phyloP scores from a whole-genome alignment of 2,797 vertebrate genomes.

The Chelon auratus region DNA sequence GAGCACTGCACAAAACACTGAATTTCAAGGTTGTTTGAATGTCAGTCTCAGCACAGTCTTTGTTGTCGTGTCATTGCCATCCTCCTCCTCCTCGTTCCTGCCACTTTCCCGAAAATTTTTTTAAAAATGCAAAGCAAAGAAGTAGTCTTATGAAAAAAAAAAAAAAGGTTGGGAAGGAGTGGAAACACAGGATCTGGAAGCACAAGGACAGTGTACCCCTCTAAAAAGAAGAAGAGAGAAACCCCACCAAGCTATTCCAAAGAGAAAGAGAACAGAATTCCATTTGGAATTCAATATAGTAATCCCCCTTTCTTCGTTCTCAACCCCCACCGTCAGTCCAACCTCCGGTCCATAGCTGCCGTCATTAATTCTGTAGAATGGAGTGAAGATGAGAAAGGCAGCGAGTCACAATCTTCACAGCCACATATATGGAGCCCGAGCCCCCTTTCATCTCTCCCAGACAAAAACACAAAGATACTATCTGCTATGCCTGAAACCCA shows the following conservation, averaged over 20 bases:
- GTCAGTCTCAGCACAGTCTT: background rate
- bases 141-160: constrained; percentile 15
- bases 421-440: constrained; percentile 53
- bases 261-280: constrained; percentile 49
- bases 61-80: background rate
- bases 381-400: constrained; percentile 69
- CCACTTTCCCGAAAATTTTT: constrained; percentile 11
- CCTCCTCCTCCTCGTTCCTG: background rate
- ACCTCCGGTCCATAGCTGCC: constrained; percentile 56
- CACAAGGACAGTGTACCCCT: background rate
- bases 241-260: constrained; percentile 35
- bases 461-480: constrained; percentile 77
- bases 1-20: background rate
- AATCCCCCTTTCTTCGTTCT: constrained; percentile 47
- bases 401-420: constrained; percentile 70
- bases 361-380: constrained; percentile 79
- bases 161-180: background rate
- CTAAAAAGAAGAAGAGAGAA: constrained; percentile 7
- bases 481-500: constrained; percentile 77
- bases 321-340: constrained; percentile 35
- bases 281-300: constrained; percentile 58
- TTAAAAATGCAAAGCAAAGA: background rate
- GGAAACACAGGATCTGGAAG: background rate
- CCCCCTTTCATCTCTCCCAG: constrained; percentile 65
- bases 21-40: background rate